phyloP scores from a whole-genome alignment of 2,888 invertebrate genomes.

The Rhabditoides inermis region DNA sequence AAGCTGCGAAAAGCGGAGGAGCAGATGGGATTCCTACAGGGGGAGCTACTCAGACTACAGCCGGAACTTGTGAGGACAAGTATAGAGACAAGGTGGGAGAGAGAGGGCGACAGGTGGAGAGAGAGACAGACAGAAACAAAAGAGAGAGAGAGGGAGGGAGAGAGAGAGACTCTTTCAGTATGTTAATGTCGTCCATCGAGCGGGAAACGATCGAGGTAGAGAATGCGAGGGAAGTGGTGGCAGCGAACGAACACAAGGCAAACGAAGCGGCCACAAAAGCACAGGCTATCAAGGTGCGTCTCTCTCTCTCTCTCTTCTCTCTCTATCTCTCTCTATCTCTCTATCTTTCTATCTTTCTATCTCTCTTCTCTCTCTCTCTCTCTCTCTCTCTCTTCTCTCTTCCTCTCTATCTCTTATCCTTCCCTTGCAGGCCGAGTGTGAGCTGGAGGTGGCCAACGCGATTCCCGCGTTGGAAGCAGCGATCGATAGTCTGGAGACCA shows the following conservation, averaged over 20 bases:
- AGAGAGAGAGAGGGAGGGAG: background rate
- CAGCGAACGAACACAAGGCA: slow-evolving; percentile 45
- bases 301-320: too few species aligned
- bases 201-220: slow-evolving; percentile 48
- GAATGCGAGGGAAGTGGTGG: slow-evolving; percentile 48
- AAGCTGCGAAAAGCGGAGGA: slow-evolving; percentile 43
- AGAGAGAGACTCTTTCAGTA: slow-evolving; percentile 16
- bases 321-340: too few species aligned
- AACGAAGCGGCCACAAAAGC: slow-evolving; percentile 47
- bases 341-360: too few species aligned
- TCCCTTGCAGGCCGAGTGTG: slow-evolving; percentile 69
- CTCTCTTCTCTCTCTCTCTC: too few species aligned
- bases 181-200: slow-evolving; percentile 45
- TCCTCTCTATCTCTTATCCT: too few species aligned
- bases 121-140: background rate
- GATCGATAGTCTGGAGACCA: slow-evolving; percentile 78
- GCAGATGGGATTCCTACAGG: slow-evolving; percentile 40
- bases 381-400: too few species aligned
- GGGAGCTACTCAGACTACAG: slow-evolving; percentile 34
- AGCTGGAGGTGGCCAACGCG: slow-evolving; percentile 87
- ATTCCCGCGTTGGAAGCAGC: slow-evolving; percentile 88
- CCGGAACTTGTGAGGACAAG: slow-evolving; percentile 43
- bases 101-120: background rate
- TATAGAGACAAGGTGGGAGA: slow-evolving; percentile 37
- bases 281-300: slow-evolving; percentile 35